Conservation (phyloP, 35 echinoderm and acorn worm genomes). For the Hemicentrotus pulcherrimus region DNA sequence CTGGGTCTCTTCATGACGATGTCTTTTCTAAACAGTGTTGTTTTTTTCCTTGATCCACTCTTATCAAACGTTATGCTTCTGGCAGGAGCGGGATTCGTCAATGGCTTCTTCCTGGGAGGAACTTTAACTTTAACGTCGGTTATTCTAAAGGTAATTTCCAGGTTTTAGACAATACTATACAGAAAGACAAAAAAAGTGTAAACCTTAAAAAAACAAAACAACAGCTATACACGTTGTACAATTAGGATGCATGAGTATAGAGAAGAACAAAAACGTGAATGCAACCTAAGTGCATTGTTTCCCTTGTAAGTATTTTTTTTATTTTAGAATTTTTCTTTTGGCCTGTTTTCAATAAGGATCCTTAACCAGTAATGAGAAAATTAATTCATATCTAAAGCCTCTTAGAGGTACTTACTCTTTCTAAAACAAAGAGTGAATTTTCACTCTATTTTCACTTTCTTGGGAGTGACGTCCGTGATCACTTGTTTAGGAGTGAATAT, state of each 20-base stretch:
- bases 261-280: background rate
- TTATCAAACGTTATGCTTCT: background rate
- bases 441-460: too few species aligned
- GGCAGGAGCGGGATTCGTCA: background rate
- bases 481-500: too few species aligned
- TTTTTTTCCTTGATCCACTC: conserved; percentile 30
- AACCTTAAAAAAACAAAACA: background rate
- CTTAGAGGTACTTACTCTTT: background rate
- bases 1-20: conserved; percentile 21
- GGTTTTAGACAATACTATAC: background rate
- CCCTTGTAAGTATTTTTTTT: background rate
- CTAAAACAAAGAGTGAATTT: too few species aligned
- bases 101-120: background rate
- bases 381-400: background rate
- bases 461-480: too few species aligned
- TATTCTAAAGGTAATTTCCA: background rate
- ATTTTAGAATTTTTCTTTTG: too few species aligned
- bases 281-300: too few species aligned
- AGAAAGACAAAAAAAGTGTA: background rate
- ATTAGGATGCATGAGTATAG: too few species aligned
- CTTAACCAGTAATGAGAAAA: background rate
- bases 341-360: too few species aligned
- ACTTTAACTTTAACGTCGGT: background rate
- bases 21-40: background rate
- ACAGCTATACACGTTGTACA: background rate